Base-by-base conservation (phyloP, 2,113 vertebrate genomes). In the Cottus gobio region DNA sequence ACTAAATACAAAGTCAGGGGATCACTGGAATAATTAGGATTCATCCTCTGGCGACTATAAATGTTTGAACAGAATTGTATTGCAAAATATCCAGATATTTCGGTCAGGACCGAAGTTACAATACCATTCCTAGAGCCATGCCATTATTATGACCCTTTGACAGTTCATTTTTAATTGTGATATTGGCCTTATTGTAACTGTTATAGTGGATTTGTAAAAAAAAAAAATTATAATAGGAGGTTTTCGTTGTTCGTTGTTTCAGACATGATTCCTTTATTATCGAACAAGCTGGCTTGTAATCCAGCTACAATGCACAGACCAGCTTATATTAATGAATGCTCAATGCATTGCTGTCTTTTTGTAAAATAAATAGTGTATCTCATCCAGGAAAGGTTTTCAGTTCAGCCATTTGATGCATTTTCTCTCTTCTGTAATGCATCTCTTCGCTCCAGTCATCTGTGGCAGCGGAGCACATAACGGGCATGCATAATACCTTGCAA, bases 401-500 rank as follows among this genome's bases (percentile, higher is more conserved):
- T 87, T 76, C 28, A 65, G 56, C 57, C 57, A 69, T 67, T 70
- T 77, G n/a, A 77, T 82, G 34, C 46, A 39, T 83, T 75, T 80
- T 84, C 20, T 71, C 48, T 79, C 8, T 3, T 15, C 69, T 71
- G 34, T 57, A 85, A 68, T 81, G 74, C 26, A 11, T 58, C 82
- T 83, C 42, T 48, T 70, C 7, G 1, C 72, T 63, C 1, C 46
- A 75, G 60, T 79, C 60, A 61, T 44, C 68, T 80, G 64, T 82
- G 54, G 58, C 79, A 60, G 67, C 69, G 48, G 63, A 64, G 61
- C 65, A 82, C 71, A 80, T 77, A 85, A 84, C 42, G 78, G 72
- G 76, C 71, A 84, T 69, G 69, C 69, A 87, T 80, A 86, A 60
- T 85, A 79, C 76, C 72, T 74, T 75, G 69, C 58, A 57, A 71